These are phyloP conservation scores for Pseudonaja textilis DNA, from an alignment of 2,113 vertebrate genomes.

Conservation along the genomic window DNA sequence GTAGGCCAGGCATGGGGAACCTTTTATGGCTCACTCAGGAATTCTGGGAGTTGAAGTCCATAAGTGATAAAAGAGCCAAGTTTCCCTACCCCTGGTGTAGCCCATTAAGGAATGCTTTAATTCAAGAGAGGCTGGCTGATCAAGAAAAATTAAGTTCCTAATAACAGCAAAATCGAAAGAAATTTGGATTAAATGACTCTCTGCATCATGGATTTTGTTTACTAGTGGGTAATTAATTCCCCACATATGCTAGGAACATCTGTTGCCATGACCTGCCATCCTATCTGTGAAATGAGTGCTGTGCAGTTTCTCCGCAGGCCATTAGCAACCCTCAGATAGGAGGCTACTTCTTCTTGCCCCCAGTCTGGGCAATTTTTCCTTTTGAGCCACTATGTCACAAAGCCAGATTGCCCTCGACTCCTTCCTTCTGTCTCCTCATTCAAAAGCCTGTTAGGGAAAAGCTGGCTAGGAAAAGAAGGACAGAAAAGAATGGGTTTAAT, in stretches of 20 bases:
- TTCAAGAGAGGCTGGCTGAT: slow-evolving; percentile 82
- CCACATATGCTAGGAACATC: slow-evolving; percentile 99
- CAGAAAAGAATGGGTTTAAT: slow-evolving; percentile 8
- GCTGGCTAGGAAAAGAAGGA: neutral
- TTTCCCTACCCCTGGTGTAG: slow-evolving; percentile 27
- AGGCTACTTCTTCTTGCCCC: slow-evolving; percentile 67
- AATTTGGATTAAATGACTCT: slow-evolving; percentile 98
- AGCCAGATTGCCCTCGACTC: slow-evolving; percentile 18
- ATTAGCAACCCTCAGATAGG: slow-evolving; percentile 84
- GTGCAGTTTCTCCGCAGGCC: slow-evolving; percentile 86
- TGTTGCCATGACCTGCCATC: slow-evolving; percentile 95
- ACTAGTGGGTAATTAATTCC: slow-evolving; percentile 99
- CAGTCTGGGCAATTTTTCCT: slow-evolving; percentile 55
- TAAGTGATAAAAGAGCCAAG: too few species aligned
- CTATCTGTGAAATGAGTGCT: slow-evolving; percentile 92
- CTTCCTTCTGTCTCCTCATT: neutral
- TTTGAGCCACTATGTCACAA: slow-evolving; percentile 43
- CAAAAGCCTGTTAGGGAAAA: slow-evolving; percentile 2
- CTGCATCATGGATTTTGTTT: slow-evolving; percentile 97
- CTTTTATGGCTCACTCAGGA: too few species aligned
- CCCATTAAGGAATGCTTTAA: slow-evolving; percentile 78
- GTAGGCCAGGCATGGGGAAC: too few species aligned
- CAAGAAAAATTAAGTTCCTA: slow-evolving; percentile 95
- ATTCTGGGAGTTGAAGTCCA: too few species aligned
- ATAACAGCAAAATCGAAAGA: slow-evolving; percentile 90